Evolutionary conservation across 1,140 invertebrate species (phyloP), one percentile per base, ranked within the genome.

Genomic region (Conus betulinus): DNA sequence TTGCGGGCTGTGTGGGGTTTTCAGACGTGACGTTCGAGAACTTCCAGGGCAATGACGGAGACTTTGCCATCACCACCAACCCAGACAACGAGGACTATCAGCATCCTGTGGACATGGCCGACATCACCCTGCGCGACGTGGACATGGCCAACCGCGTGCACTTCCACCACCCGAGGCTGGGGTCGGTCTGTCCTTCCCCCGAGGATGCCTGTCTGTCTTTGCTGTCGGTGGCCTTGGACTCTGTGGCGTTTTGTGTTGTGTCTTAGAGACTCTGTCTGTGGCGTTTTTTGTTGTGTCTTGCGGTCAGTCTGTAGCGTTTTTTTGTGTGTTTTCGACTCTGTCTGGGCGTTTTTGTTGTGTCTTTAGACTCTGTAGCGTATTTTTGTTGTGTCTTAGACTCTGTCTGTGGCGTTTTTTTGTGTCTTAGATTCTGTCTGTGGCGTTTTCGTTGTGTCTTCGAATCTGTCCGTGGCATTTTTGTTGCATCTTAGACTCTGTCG

Each of bases 81-180:
- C 88, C 87, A 1, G 60, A 83, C 1, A 94, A 92, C 84, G 93
- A 94, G 39, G 94, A 95, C 89, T 88, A 88, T 3, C 89, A 90
- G 20, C 92, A 93, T 84, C 93, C 93, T 10, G 52, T 94, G 13
- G 15, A 89, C n/a, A 84, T 90, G 3, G 8, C 39, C 8, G 23
- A 52, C 6, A 78, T 88, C 51, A 88, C 13, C 3, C 83, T 92
- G n/a, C 55, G 82, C 0, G 79, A 92, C 82, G 92, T 93, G 15
- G 79, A 90, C 15, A 17, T 71, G 7, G 78, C 87, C 51, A 91
- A 86, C 60, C 91, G 91, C 71, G 76, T 94, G 15, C 91, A 89
- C 86, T 89, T 91, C n/a, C 92, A 92, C 84, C 81, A 85, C 52
- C 92, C 93, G 51, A 91, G 90, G 23, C 84, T 92, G 3, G 89